phyloP scores from a whole-genome alignment of 2,888 invertebrate genomes.

The Xylocampa areola region DNA sequence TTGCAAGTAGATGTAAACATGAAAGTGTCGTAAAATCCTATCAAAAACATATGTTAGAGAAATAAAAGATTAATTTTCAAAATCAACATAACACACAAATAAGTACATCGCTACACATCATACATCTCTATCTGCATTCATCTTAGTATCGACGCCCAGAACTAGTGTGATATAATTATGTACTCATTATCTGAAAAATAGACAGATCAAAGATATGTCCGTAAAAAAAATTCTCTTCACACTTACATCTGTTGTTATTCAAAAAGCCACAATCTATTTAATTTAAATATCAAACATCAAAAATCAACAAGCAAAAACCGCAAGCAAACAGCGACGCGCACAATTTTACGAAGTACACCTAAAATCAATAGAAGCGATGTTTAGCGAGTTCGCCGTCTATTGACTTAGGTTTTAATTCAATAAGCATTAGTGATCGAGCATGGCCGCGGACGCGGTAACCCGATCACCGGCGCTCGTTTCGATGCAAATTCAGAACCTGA shows the following conservation, averaged over 20 bases:
- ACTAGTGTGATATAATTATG: no score
- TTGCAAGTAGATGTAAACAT: no score
- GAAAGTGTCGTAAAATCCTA: no score
- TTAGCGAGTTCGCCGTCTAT: conserved; percentile 40
- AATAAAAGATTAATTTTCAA: no score
- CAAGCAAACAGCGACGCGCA: conserved; percentile 19
- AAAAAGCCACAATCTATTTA: conserved; percentile 6
- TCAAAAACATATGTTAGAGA: no score
- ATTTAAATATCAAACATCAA: conserved; percentile 8
- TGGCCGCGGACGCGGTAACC: conserved; percentile 62
- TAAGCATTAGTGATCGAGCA: conserved; percentile 59
- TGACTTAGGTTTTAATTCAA: conserved; percentile 63
- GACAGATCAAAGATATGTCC: no score
- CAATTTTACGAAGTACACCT: conserved; percentile 30
- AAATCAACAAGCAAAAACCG: conserved; percentile 26
- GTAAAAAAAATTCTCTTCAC: no score
- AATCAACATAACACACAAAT: no score
- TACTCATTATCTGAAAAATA: no score
- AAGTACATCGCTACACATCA: no score
- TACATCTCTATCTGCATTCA: no score
- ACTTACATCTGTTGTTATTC: not conserved
- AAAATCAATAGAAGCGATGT: conserved; percentile 53
- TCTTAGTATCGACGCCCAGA: no score
- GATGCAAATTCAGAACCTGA: conserved; percentile 73
- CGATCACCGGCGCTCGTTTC: conserved; percentile 75